Evolutionary conservation across 1,140 invertebrate genomes (phyloP), one percentile per base, ranked within the genome.

Genomic region (Pygmarrhopalites habei): DNA sequence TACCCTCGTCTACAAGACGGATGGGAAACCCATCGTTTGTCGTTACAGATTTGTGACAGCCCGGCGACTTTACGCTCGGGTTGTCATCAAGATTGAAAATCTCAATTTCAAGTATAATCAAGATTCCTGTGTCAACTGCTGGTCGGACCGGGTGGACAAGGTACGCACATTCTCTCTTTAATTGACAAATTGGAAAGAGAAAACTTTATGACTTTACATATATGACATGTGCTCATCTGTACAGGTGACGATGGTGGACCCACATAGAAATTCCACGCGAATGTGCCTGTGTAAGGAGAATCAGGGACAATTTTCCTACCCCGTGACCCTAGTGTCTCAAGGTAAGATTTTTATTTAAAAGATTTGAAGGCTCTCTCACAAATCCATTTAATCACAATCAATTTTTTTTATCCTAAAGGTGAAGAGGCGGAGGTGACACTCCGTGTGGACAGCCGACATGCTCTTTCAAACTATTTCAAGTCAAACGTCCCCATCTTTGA

Each of bases 391-490:
- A n/a, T n/a, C n/a, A n/a, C n/a, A n/a, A n/a, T n/a, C n/a, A n/a
- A n/a, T n/a, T n/a, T n/a, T n/a, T n/a, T n/a, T n/a, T n/a, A n/a
- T n/a, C n/a, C n/a, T n/a, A n/a, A n/a, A n/a, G n/a, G 87, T 7
- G 69, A 88, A 89, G 70, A 83, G 83, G 47, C 76, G 90, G 41
- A 87, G 65, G 77, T 92, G 10, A 86, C 88, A 72, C 78, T 93
- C 58, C 82, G 88, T 21, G 83, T 93, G 0, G 89, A 92, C 70
- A 85, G 85, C 12, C 82, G 85, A 30, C 86, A 90, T 67, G 86
- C 89, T 0, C 87, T 89, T 0, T 80, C 85, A 0, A 89, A 85
- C 44, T 93, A 92, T 73, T 92, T 93, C 76, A 93, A 93, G 74
- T 86, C 89, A 67, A 80, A 83, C 7, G 79, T 81, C 30, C 85